Percentiles rank a stretch among this genome's conserved stretches.
phyloP scores from a whole-genome alignment of 2,888 invertebrate genomes.

The Nymphalis polychloros region DNA sequence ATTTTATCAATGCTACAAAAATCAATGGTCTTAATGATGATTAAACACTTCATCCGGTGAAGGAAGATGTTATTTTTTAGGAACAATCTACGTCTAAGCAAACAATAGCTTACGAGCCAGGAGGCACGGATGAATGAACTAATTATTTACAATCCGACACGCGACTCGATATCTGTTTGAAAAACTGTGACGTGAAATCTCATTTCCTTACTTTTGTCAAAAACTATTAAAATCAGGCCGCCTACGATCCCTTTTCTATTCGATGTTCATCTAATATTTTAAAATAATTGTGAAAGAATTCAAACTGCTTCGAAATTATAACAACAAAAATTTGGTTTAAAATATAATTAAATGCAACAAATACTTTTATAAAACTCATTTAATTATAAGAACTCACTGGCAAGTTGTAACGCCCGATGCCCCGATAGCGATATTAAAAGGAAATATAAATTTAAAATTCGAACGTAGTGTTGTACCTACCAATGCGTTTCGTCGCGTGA shows the following conservation, averaged over 20 bases:
- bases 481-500: conserved; percentile 75
- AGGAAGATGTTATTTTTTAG: conserved; percentile 64
- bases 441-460: conserved; percentile 64
- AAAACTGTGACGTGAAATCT: conserved; percentile 79
- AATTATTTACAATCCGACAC: conserved; percentile 81
- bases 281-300: conserved; percentile 4
- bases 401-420: conserved; percentile 40
- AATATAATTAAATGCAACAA: not conserved
- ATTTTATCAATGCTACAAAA: not conserved
- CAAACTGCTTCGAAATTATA: not conserved
- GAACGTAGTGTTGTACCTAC: conserved; percentile 48
- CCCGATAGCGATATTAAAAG: conserved; percentile 64
- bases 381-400: conserved; percentile 32
- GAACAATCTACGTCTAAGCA: conserved; percentile 54
- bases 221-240: conserved; percentile 58
- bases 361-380: conserved; percentile 20
- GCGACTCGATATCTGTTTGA: conserved; percentile 63
- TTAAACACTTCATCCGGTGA: conserved; percentile 17
- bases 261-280: not conserved
- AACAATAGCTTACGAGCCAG: conserved; percentile 69
- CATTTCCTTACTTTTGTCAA: conserved; percentile 76
- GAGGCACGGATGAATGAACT: conserved; percentile 72
- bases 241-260: conserved; percentile 41
- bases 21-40: conserved; percentile 9
- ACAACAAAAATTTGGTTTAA: not conserved